Evolutionary conservation across 1,140 invertebrate species (phyloP), one percentile per base, ranked within the genome.

Genomic region (Drosophila cardini): DNA sequence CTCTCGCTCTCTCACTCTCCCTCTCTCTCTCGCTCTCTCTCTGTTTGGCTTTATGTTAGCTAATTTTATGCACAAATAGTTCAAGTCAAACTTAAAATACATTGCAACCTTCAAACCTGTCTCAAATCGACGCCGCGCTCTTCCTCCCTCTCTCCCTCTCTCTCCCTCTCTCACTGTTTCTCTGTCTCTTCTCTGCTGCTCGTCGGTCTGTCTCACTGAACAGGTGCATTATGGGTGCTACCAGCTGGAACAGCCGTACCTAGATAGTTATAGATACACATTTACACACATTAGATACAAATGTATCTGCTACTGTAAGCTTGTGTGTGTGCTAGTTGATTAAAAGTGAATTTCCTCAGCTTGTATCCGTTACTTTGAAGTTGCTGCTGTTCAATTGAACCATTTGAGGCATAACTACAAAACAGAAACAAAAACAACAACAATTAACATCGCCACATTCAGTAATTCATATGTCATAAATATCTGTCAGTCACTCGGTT

Each of bases 381-480:
- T 79, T 62, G 74, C 21, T 57, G 57, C 42, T 61, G 72, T 76
- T 73, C 77, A 86, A 85, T 86, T 87, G 76, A 87, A 81, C 80
- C 80, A 85, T 84, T 80, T 72, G 73, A 76, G 76, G 72, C 74
- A 81, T 76, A 74, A 79, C 40, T 21, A 16, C 15, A 30, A 68
- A 68, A 45, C 42, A 72, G 34, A 45, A 52, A 10, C 58, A 45
- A 10, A 21, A 58, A 9, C 32, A 64, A 43, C 68, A 87, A 80
- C 85, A 87, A 83, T 81, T 79, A 69, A 71, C 57, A 71, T 46
- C 63, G 70, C 70, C 61, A 69, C 78, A 71, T 75, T 73, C 78
- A 76, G 76, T 83, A 83, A 84, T 87, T 86, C 83, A 89, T 89
- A 83, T 87, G 84, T 89, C 83, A 87, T 87, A 87, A 89, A 87